These are phyloP conservation scores for Sipha maydis DNA, from an alignment of 2,888 invertebrate genomes.

Conservation along the genomic window DNA sequence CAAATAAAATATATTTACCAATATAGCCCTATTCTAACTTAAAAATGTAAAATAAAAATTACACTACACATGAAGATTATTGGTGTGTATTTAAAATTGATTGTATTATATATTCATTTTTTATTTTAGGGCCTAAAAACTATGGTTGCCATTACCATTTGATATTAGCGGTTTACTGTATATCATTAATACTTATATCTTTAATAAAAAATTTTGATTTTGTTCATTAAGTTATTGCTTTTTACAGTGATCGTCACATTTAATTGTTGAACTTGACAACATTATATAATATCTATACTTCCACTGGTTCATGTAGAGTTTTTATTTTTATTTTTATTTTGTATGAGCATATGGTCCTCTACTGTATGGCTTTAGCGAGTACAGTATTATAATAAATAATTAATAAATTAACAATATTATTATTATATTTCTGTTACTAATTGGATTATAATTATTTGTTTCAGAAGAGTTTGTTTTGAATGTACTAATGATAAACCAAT, in stretches of 20 bases:
- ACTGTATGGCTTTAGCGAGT: neutral
- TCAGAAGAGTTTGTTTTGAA: neutral
- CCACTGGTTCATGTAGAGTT: neutral
- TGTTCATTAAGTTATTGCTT: too few relatives aligned
- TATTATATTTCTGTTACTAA: too few relatives aligned
- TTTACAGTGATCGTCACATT: neutral
- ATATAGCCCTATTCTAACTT: too few relatives aligned
- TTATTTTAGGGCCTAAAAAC: neutral
- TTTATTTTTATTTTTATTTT: neutral
- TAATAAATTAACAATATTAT: neutral
- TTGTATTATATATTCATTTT: neutral
- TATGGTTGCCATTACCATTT: neutral
- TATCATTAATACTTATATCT: neutral
- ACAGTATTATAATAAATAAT: neutral
- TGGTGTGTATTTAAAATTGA: too few relatives aligned
- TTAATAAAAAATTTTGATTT: too few relatives aligned
- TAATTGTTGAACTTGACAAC: too few relatives aligned
- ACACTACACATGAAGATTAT: too few relatives aligned
- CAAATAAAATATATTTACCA: too few relatives aligned
- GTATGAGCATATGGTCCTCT: neutral
- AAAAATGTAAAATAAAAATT: too few relatives aligned
- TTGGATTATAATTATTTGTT: constrained; percentile 6
- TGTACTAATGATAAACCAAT: neutral
- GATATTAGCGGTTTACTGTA: neutral
- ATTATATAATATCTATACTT: too few relatives aligned